Evolutionary conservation across 2,113 vertebrate species (phyloP).

Genomic region (Dicaeum eximium): DNA sequence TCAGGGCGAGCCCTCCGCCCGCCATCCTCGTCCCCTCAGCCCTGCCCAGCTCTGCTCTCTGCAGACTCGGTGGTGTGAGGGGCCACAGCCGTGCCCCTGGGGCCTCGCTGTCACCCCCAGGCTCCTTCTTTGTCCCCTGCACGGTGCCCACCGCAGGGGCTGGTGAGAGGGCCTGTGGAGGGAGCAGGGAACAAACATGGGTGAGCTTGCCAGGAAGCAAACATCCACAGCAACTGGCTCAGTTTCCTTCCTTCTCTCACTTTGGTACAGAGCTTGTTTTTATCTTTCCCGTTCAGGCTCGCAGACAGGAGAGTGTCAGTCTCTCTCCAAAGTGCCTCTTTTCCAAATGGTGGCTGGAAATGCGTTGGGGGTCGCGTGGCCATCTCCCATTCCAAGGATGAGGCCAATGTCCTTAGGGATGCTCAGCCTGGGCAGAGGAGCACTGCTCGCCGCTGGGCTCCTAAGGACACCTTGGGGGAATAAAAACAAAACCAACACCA

Average conservation of each 20-base stretch:
- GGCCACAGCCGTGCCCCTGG: rapidly evolving
- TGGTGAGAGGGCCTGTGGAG: neutral
- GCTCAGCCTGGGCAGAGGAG: neutral
- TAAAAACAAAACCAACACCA: neutral
- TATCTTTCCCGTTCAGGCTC: rapidly evolving
- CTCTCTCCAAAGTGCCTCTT: neutral
- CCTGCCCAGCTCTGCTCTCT: neutral
- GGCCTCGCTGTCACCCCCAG: neutral
- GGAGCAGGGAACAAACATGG: neutral
- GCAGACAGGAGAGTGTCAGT: neutral
- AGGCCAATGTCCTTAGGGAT: neutral
- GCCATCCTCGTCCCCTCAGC: rapidly evolving
- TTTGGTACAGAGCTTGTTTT: neutral
- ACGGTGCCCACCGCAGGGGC: no score
- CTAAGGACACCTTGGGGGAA: no score
- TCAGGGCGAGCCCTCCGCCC: neutral
- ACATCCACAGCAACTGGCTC: rapidly evolving
- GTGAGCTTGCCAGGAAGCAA: neutral
- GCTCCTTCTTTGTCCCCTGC: neutral
- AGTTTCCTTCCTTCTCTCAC: neutral
- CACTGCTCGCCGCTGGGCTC: rapidly evolving
- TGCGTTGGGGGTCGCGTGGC: neutral
- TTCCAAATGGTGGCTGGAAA: neutral
- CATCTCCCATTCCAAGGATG: neutral
- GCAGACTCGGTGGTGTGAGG: neutral